Evolutionary conservation across 2,888 invertebrate genomes (phyloP), one percentile per base, ranked within the genome.

Genomic region (Cerceris rybyensis): DNA sequence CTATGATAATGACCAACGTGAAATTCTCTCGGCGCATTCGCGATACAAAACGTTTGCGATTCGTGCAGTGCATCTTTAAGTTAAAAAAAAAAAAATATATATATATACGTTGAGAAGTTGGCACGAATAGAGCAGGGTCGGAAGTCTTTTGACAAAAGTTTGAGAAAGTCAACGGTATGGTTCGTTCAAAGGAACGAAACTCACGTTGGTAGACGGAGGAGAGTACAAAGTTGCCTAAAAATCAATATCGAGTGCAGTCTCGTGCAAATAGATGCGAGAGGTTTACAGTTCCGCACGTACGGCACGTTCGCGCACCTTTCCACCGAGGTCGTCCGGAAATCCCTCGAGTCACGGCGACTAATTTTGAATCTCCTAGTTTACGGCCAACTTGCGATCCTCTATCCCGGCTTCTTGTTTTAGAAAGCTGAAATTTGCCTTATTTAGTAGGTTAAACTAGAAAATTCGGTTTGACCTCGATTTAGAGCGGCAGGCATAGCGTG

Each of bases 381-480:
- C 83, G 82, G 76, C 77, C 70, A 85, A 86, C 84, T 81, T 81
- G 68, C 81, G 60, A 75, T 58, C 72, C 61, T 43, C 67, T 52
- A 39, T 52, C 63, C 57, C 50, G 63, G 74, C 77, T 78, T 83
- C 81, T 81, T 81, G 88, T 85, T 91, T 92, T 92, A 92, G 92
- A 92, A 92, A 92, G 92, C 91, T 92, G 86, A 91, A 92, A 91
- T 92, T 92, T 88, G 89, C 90, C 87, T 88, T 88, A 90, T 92
- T 90, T 89, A 91, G 92, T 92, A 92, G 92, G 92, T 92, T 92
- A 92, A 91, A 92, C 91, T 92, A 92, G 92, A 92, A 92, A 92
- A 92, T 92, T 92, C 87, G 92, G 91, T 91, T 89, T 91, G 92
- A 92, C 92, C 92, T 91, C 91, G 88, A 91, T 92, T 90, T 90